phyloP scores from a whole-genome alignment of 1,140 invertebrate genomes.

The Macrobrachium nipponense region DNA sequence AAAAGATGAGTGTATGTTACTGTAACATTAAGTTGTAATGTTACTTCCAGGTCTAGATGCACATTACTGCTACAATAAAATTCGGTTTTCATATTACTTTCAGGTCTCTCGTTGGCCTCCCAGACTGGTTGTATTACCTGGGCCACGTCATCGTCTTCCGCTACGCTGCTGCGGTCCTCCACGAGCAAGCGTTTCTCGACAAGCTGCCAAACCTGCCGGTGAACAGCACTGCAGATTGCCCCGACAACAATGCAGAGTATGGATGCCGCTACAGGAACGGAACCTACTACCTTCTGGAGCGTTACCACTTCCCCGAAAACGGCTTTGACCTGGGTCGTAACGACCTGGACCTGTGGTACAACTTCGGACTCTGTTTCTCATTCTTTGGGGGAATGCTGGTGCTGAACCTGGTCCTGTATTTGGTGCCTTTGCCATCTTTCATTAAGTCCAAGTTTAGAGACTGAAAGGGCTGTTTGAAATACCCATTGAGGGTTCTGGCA shows the following conservation, averaged over 20 bases:
- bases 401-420: conserved; percentile 86
- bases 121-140: conserved; percentile 84
- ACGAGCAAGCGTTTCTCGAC: conserved; percentile 75
- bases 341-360: conserved; percentile 77
- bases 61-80: no score
- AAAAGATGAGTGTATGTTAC: no score
- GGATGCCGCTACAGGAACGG: conserved; percentile 75
- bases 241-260: conserved; percentile 64
- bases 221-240: conserved; percentile 62
- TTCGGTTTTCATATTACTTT: neutral
- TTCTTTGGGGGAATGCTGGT: conserved; percentile 84
- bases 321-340: conserved; percentile 63
- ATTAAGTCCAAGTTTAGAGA: conserved; percentile 91
- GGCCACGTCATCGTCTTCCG: conserved; percentile 82
- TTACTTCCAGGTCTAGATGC: no score
- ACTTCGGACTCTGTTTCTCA: conserved; percentile 85
- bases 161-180: conserved; percentile 80
- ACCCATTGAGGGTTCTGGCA: no score
- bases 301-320: conserved; percentile 73
- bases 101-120: conserved; percentile 72
- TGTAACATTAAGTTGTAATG: no score
- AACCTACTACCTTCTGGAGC: conserved; percentile 78
- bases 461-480: conserved; percentile 67
- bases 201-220: conserved; percentile 66
- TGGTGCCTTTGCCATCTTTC: conserved; percentile 86